Conservation (phyloP, 2,888 invertebrate species). For the Acrobasis repandana region DNA sequence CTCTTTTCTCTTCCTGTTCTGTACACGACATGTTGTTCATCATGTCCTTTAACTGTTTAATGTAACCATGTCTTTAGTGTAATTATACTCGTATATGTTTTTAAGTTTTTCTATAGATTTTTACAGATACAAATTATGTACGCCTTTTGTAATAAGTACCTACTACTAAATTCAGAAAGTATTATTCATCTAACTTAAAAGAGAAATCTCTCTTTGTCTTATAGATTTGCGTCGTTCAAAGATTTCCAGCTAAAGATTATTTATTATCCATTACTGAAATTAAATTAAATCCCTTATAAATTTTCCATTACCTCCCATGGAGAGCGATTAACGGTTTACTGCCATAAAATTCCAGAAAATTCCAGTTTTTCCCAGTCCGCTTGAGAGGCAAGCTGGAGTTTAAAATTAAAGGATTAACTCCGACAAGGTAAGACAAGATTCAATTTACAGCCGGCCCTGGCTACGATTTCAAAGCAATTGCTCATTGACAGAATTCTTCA, state of each 20-base stretch:
- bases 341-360: slow-evolving; percentile 6
- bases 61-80: too few relatives aligned
- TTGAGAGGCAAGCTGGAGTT: neutral
- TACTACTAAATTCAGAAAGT: too few relatives aligned
- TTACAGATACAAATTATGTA: too few relatives aligned
- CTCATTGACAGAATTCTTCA: slow-evolving; percentile 16
- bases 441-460: slow-evolving; percentile 14
- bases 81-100: too few relatives aligned
- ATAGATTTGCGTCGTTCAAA: neutral
- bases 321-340: slow-evolving; percentile 8
- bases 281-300: slow-evolving; percentile 5
- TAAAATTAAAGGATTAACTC: slow-evolving; percentile 11
- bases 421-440: slow-evolving; percentile 18
- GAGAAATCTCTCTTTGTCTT: neutral
- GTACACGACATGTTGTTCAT: too few relatives aligned
- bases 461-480: slow-evolving; percentile 22
- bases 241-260: neutral
- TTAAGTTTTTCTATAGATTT: too few relatives aligned
- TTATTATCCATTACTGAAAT: slow-evolving; percentile 9
- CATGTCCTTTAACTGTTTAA: too few relatives aligned
- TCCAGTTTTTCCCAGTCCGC: neutral
- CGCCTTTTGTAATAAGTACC: too few relatives aligned
- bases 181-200: too few relatives aligned
- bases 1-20: too few relatives aligned
- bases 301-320: slow-evolving; percentile 7